Percentiles rank a stretch among this genome's conserved stretches.
phyloP scores from a whole-genome alignment of 2,113 vertebrate species.

The Eupsittula cactorum region DNA sequence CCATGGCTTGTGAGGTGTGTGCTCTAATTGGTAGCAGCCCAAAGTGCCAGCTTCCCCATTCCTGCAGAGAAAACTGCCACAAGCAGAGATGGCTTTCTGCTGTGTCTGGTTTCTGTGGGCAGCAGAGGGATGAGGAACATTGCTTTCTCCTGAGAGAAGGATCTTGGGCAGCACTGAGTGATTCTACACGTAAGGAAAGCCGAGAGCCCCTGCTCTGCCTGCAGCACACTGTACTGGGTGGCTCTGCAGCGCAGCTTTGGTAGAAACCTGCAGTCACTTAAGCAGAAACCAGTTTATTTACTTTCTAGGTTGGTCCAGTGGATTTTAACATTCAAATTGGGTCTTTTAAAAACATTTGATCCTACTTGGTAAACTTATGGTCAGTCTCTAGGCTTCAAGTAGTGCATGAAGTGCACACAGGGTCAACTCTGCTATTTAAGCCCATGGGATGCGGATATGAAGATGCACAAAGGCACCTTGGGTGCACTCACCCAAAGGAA shows the following conservation, averaged over 20 bases:
- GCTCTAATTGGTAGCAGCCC: neutral
- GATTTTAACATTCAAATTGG: neutral
- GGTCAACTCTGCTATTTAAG: neutral
- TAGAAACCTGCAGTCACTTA: neutral
- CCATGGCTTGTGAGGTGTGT: neutral
- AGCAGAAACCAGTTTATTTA: neutral
- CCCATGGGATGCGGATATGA: rapidly evolving
- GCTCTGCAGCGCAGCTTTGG: neutral
- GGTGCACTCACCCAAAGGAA: neutral
- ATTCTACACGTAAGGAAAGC: rapidly evolving
- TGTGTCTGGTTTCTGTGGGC: constrained; percentile 4
- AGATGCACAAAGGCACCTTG: neutral
- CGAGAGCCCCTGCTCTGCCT: neutral
- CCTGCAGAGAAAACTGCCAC: neutral
- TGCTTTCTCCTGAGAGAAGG: neutral
- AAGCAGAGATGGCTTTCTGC: neutral
- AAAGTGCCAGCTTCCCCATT: neutral
- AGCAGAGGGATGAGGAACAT: neutral
- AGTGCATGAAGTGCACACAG: rapidly evolving
- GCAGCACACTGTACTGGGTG: neutral
- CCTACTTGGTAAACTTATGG: rapidly evolving
- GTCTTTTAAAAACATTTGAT: neutral
- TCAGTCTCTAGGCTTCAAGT: neutral
- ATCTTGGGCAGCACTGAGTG: neutral
- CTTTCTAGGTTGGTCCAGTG: neutral